Conservation (phyloP, 2,888 invertebrate species). For the Agriopis marginaria region DNA sequence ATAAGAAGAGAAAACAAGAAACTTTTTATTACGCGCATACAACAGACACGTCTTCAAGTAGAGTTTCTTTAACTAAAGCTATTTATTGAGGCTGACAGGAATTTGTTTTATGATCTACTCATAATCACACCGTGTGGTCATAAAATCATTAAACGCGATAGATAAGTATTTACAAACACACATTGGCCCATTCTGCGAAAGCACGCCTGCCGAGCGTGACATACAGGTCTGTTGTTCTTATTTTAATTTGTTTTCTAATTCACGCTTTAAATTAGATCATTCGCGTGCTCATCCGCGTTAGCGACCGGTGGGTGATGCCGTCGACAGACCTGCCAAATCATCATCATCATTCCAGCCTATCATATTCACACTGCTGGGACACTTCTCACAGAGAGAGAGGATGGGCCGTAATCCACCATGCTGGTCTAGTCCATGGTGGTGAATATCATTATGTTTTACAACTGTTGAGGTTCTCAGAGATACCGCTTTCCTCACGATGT, state of each 20-base stretch:
- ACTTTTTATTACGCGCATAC: too few species aligned
- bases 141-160: constrained; percentile 28
- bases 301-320: neutral
- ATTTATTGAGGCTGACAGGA: constrained; percentile 25
- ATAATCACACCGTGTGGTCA: constrained; percentile 4
- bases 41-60: neutral
- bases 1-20: too few species aligned
- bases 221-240: constrained; percentile 28
- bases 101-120: constrained; percentile 21
- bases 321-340: too few species aligned
- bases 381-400: too few species aligned
- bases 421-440: too few species aligned
- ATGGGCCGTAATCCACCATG: too few species aligned
- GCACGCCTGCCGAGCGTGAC: constrained; percentile 46
- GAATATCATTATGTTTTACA: too few species aligned
- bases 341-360: too few species aligned
- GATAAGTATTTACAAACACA: constrained; percentile 39
- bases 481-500: too few species aligned
- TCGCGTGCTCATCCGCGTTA: neutral
- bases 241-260: constrained; percentile 5
- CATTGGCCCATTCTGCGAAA: constrained; percentile 43
- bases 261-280: neutral
- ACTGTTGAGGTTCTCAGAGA: too few species aligned
- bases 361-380: too few species aligned
- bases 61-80: constrained; percentile 16